A percentile compares a stretch with the other conserved stretches of the same genome.
These are phyloP conservation scores for Pseudococcus jackbeardsleyi DNA, from an alignment of 2,888 invertebrate species.

Conservation along the genomic window DNA sequence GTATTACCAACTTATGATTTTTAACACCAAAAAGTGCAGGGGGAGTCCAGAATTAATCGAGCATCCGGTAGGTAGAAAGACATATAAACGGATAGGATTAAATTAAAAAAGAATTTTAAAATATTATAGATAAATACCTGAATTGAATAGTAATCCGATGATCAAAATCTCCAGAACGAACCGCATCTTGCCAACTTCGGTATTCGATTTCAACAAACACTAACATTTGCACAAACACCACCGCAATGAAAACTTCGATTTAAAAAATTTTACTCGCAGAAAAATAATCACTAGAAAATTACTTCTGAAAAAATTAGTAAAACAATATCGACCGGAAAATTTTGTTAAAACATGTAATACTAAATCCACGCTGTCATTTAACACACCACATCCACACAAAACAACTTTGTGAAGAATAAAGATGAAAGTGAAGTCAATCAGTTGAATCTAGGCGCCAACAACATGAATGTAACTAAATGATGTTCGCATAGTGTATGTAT, in stretches of 20 bases:
- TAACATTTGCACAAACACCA: conserved; percentile 16
- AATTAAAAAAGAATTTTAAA: no score
- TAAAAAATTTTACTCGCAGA: background rate
- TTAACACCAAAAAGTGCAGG: no score
- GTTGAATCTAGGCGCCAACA: background rate
- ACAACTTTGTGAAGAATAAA: background rate
- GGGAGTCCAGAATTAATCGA: no score
- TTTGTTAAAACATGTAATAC: conserved; percentile 1
- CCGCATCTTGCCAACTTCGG: background rate
- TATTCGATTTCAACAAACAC: background rate
- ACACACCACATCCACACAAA: background rate
- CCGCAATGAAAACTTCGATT: background rate
- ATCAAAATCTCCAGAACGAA: background rate
- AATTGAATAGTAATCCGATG: conserved; percentile 37
- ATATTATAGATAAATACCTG: conserved; percentile 30
- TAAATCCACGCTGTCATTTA: background rate
- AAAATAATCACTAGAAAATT: conserved; percentile 7
- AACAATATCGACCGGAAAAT: background rate
- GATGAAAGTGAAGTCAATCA: background rate
- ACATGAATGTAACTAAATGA: background rate
- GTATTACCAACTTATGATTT: no score
- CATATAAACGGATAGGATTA: no score
- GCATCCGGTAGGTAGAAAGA: no score
- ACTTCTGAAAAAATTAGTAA: background rate
- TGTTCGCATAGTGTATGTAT: background rate